These are phyloP conservation scores for Gnathonemus echidnorhynchus DNA, from an alignment of 2,113 vertebrate genomes.

Conservation along the genomic window DNA sequence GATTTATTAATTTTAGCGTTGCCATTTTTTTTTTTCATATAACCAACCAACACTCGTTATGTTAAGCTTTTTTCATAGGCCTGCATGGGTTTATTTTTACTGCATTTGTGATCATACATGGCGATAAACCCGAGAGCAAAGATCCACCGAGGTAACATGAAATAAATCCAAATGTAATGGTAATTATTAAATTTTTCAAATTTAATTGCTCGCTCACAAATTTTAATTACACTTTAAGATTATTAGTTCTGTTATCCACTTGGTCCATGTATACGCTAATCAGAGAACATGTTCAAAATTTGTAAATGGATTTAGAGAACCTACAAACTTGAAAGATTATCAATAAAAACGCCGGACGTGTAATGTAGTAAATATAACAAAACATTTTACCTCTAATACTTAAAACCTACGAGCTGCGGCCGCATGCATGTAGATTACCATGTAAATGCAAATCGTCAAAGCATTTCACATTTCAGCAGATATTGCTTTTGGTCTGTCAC, in stretches of 20 bases:
- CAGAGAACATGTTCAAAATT: conserved; percentile 34
- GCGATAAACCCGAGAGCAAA: background rate
- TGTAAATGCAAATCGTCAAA: background rate
- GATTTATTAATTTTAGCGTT: background rate
- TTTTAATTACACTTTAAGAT: conserved; percentile 59
- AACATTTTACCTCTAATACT: conserved; percentile 12
- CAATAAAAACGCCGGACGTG: conserved; percentile 52
- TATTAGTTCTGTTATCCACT: conserved; percentile 40
- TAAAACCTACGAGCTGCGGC: background rate
- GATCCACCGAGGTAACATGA: conserved; percentile 8
- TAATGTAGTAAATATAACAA: conserved; percentile 42
- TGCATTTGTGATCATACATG: conserved; percentile 8
- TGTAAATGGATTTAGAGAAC: conserved; percentile 49
- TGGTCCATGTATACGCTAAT: conserved; percentile 43
- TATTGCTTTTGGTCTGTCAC: background rate
- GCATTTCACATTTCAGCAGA: background rate
- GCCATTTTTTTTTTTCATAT: background rate
- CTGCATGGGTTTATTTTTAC: background rate
- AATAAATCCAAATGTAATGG: conserved; percentile 18
- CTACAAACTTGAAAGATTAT: conserved; percentile 43
- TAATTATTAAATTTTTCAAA: conserved; percentile 27
- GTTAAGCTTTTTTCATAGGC: background rate
- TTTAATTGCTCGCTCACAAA: conserved; percentile 44
- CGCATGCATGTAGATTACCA: background rate
- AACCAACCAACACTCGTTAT: background rate